Conservation (phyloP, 2,888 invertebrate species). For the Erpobdella octoculata region DNA sequence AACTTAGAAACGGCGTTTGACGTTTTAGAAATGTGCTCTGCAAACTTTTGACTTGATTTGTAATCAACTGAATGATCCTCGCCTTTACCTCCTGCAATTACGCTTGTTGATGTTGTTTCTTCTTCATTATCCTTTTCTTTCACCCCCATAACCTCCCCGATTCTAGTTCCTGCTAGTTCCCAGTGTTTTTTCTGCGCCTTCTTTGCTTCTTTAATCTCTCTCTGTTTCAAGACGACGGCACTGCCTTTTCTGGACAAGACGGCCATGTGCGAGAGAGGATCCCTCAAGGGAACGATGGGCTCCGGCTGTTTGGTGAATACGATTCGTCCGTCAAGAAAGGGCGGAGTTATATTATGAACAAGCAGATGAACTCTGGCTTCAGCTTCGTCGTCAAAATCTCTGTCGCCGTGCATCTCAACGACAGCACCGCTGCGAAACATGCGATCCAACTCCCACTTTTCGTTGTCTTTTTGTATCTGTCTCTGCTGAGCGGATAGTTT, state of each 20-base stretch:
- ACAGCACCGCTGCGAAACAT: slow-evolving; percentile 86
- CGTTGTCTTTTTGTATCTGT: slow-evolving; percentile 95
- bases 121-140: slow-evolving; percentile 62
- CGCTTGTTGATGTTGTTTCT: no score
- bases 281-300: slow-evolving; percentile 90
- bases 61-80: slow-evolving; percentile 58
- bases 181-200: slow-evolving; percentile 97
- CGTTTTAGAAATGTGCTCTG: slow-evolving; percentile 70
- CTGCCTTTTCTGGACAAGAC: slow-evolving; percentile 81
- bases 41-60: slow-evolving; percentile 89
- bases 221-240: slow-evolving; percentile 74
- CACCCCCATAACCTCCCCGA: slow-evolving; percentile 94
- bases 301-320: slow-evolving; percentile 98
- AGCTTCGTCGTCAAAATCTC: slow-evolving; percentile 82
- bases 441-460: slow-evolving; percentile 94
- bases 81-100: no score
- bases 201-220: slow-evolving; percentile 91
- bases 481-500: slow-evolving; percentile 88
- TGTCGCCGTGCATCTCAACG: slow-evolving; percentile 63
- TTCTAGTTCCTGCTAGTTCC: slow-evolving; percentile 90
- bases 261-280: slow-evolving; percentile 96
- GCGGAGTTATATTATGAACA: slow-evolving; percentile 96
- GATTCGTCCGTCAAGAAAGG: slow-evolving; percentile 93
- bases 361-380: slow-evolving; percentile 87
- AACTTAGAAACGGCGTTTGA: slow-evolving; percentile 70